Percentiles rank a stretch among this genome's conserved stretches.
Evolutionary conservation across 2,113 vertebrate genomes (phyloP).

Genomic region (Setophaga coronata): DNA sequence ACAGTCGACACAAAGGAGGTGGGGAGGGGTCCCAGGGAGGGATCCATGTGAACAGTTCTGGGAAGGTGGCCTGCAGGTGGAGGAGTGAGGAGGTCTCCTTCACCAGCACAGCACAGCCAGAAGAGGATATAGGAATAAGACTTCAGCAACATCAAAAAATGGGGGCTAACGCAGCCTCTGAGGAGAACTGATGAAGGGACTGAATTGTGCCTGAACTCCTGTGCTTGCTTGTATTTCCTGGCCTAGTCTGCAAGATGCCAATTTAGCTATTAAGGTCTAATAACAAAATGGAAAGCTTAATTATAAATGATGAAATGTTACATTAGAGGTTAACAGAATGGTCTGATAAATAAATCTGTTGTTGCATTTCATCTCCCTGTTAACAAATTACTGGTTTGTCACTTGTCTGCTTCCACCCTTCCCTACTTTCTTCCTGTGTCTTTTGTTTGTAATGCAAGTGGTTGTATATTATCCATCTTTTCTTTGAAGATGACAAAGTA

Average conservation of each 20-base stretch:
- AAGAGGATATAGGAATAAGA: not conserved
- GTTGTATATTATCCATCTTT: not conserved
- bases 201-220: not conserved
- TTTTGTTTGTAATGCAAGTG: not conserved
- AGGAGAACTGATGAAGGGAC: not conserved
- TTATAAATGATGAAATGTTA: conserved; percentile 23
- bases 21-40: not conserved
- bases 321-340: conserved; percentile 34
- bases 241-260: not conserved
- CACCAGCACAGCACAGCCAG: not conserved
- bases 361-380: not conserved
- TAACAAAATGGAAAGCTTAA: conserved; percentile 42
- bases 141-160: accelerated
- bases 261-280: conserved; percentile 38
- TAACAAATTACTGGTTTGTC: conserved; percentile 12
- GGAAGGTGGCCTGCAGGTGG: not conserved
- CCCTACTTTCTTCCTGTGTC: not conserved
- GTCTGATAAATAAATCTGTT: conserved; percentile 25
- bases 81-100: not conserved
- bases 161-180: not conserved
- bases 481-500: conserved; percentile 12
- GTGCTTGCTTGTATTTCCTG: not conserved
- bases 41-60: not conserved
- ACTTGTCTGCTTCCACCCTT: not conserved
- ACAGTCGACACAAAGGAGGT: not conserved